Evolutionary conservation across 1,140 invertebrate genomes (phyloP).

Genomic region (Drosophila malerkotliana): DNA sequence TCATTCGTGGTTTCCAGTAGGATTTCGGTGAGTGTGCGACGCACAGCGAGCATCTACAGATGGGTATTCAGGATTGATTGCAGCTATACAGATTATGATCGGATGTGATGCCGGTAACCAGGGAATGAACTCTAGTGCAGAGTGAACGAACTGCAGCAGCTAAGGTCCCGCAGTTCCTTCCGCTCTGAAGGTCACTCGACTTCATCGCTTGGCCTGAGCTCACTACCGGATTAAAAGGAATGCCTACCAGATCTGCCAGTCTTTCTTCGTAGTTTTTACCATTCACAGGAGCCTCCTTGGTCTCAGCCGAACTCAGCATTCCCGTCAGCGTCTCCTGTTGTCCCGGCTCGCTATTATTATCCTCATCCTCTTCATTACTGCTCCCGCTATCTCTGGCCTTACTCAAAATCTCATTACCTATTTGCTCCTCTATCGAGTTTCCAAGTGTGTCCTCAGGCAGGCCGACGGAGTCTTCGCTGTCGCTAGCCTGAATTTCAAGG

Average conservation of each 20-base stretch:
- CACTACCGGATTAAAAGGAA: slow-evolving; percentile 48
- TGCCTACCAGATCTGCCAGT: slow-evolving; percentile 81
- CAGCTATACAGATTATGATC: slow-evolving; percentile 32
- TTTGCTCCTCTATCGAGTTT: slow-evolving; percentile 39
- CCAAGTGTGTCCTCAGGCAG: slow-evolving; percentile 28
- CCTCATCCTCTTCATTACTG: slow-evolving; percentile 25
- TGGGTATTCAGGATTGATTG: slow-evolving; percentile 53
- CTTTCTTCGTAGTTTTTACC: slow-evolving; percentile 83
- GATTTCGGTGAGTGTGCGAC: slow-evolving; percentile 94
- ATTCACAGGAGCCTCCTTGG: slow-evolving; percentile 47
- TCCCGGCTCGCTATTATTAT: slow-evolving; percentile 1
- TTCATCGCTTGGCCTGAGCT: slow-evolving; percentile 55
- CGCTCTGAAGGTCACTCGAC: slow-evolving; percentile 18
- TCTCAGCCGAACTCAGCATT: neutral
- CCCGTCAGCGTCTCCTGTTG: neutral
- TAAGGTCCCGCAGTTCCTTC: slow-evolving; percentile 10
- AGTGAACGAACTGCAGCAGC: slow-evolving; percentile 23
- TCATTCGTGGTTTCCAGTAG: slow-evolving; percentile 96
- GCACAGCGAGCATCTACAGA: slow-evolving; percentile 93
- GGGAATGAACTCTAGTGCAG: slow-evolving; percentile 53
- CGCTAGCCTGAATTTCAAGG: slow-evolving; percentile 80
- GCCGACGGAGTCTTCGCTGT: slow-evolving; percentile 72
- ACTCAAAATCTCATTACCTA: slow-evolving; percentile 71
- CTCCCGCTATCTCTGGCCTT: slow-evolving; percentile 30
- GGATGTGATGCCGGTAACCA: slow-evolving; percentile 43